A percentile compares a stretch with the other conserved stretches of the same genome.
These are phyloP conservation scores for Zaprionus ornatus DNA, from an alignment of 1,140 invertebrate species.

Conservation along the genomic window DNA sequence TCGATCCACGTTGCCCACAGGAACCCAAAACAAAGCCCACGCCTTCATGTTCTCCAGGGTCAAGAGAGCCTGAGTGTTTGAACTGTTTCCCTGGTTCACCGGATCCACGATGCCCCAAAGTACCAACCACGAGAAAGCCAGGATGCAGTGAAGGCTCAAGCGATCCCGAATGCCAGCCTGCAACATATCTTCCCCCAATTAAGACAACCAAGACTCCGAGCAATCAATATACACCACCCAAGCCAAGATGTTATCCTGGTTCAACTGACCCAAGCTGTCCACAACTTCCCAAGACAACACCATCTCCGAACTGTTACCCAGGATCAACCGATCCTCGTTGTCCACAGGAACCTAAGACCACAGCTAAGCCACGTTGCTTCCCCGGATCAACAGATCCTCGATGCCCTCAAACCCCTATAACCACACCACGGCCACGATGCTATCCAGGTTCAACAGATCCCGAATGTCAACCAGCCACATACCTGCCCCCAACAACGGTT, in stretches of 20 bases:
- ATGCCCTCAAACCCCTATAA: constrained; percentile 33
- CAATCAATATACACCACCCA: constrained; percentile 76
- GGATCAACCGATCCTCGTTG: constrained; percentile 42
- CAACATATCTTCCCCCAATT: constrained; percentile 40
- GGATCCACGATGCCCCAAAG: constrained; percentile 74
- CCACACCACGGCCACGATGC: constrained; percentile 15
- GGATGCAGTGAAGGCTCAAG: constrained; percentile 45
- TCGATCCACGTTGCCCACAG: constrained; percentile 79
- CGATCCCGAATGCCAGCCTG: constrained; percentile 47
- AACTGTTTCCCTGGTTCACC: constrained; percentile 73
- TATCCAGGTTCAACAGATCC: constrained; percentile 33
- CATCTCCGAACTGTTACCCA: constrained; percentile 33
- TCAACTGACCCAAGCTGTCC: constrained; percentile 49
- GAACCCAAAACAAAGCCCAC: constrained; percentile 42
- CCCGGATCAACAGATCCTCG: constrained; percentile 44
- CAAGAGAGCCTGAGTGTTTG: constrained; percentile 28
- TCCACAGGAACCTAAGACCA: constrained; percentile 51
- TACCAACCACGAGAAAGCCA: constrained; percentile 77
- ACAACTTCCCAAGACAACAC: constrained; percentile 14
- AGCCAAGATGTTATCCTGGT: constrained; percentile 53
- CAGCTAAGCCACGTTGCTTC: constrained; percentile 17
- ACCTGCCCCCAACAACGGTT: constrained; percentile 13
- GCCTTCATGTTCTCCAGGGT: constrained; percentile 66
- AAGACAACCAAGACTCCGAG: constrained; percentile 43
- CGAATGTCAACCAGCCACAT: constrained; percentile 61